These are phyloP conservation scores for Laterallus jamaicensis DNA, from an alignment of 2,113 vertebrate genomes.

Conservation along the genomic window DNA sequence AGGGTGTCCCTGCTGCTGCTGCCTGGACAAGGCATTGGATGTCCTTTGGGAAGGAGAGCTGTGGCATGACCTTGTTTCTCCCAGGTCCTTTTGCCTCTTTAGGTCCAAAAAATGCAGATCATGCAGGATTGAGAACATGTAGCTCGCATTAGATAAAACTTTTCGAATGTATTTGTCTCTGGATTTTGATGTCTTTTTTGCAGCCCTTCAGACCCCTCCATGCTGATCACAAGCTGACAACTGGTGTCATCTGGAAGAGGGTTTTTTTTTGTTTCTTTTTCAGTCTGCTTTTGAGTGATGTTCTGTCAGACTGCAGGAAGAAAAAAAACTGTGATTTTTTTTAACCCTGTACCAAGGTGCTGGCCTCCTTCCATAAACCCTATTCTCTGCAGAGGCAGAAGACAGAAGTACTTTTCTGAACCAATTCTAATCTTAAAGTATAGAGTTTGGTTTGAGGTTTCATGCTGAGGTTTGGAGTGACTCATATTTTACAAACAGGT, in stretches of 20 bases:
- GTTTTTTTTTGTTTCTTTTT: not conserved
- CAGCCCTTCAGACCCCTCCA: not conserved
- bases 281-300: not conserved
- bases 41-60: not conserved
- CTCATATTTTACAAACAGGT: slow-evolving; percentile 55
- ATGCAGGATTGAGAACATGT: not conserved
- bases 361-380: slow-evolving; percentile 53
- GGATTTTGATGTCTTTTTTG: not conserved
- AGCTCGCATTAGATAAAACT: not conserved
- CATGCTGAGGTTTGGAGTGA: slow-evolving; percentile 57
- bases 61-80: not conserved
- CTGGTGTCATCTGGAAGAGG: not conserved
- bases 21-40: not conserved
- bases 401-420: slow-evolving; percentile 11
- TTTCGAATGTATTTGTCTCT: not conserved
- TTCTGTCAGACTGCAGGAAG: not conserved
- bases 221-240: accelerated
- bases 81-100: not conserved
- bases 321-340: not conserved
- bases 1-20: not conserved
- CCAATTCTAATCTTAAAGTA: not conserved
- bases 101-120: not conserved
- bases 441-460: slow-evolving; percentile 59
- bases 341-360: not conserved
- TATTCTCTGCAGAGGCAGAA: slow-evolving; percentile 32